A percentile compares a stretch with the other conserved stretches of the same genome.
These are phyloP conservation scores for Aspidapion aeneum DNA, from an alignment of 2,888 invertebrate species.

Conservation along the genomic window DNA sequence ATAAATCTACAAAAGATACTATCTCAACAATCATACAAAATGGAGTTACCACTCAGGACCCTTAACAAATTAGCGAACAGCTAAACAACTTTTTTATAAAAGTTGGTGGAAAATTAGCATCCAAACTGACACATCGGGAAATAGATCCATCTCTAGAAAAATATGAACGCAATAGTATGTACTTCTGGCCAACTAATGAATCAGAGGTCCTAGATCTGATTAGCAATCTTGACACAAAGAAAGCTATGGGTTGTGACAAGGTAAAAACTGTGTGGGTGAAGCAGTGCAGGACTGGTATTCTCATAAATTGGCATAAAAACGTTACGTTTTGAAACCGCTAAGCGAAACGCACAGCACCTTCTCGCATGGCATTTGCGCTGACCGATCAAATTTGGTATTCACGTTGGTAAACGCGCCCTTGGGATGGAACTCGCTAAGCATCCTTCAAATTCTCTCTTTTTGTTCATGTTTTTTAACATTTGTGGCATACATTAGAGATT, in stretches of 20 bases:
- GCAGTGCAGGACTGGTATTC: too few species aligned
- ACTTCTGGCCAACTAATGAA: neutral
- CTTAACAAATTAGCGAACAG: neutral
- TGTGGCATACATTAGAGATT: too few species aligned
- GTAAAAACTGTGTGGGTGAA: neutral
- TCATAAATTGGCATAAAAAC: too few species aligned
- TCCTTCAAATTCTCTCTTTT: too few species aligned
- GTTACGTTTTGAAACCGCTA: too few species aligned
- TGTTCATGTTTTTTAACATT: too few species aligned
- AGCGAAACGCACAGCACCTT: too few species aligned
- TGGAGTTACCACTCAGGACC: neutral
- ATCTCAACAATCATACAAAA: neutral
- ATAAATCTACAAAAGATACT: neutral
- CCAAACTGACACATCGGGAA: neutral
- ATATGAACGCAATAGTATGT: neutral
- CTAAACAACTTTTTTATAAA: neutral
- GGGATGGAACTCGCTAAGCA: too few species aligned
- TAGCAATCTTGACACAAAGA: neutral
- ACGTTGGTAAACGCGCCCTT: too few species aligned
- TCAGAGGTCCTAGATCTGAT: neutral
- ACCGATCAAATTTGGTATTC: too few species aligned
- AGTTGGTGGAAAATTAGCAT: neutral
- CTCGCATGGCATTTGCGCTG: too few species aligned
- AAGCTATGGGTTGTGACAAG: neutral
- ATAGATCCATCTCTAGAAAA: neutral